Evolutionary conservation across 2,888 invertebrate genomes (phyloP).

Genomic region (Ophion slaviceki): DNA sequence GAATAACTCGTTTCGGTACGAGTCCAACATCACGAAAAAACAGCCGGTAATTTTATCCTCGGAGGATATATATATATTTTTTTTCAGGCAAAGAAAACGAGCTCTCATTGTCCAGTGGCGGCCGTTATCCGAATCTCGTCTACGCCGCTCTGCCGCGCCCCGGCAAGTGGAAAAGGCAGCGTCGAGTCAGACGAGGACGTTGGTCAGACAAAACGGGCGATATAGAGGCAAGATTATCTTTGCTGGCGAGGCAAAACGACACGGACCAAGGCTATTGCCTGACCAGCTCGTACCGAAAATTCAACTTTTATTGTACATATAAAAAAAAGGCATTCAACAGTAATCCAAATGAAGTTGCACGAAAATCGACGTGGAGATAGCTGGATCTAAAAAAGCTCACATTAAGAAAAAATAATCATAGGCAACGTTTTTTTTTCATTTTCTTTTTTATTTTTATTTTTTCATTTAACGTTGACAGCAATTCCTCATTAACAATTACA

Average conservation of each 20-base stretch:
- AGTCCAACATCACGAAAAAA: neutral
- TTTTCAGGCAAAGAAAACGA: neutral
- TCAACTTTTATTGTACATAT: neutral
- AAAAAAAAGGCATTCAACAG: neutral
- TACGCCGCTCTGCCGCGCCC: slow-evolving; percentile 23
- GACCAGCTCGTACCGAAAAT: neutral
- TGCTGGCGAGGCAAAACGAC: slow-evolving; percentile 2
- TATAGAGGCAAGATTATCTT: slow-evolving; percentile 30
- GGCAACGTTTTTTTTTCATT: neutral
- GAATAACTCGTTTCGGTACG: no score
- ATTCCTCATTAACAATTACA: slow-evolving; percentile 1
- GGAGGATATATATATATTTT: neutral
- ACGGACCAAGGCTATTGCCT: neutral
- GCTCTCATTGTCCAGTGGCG: neutral
- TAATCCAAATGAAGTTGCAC: neutral
- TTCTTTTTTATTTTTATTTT: neutral
- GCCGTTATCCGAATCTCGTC: slow-evolving; percentile 14
- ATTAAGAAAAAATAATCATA: neutral
- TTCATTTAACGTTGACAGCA: neutral
- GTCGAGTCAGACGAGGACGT: slow-evolving; percentile 46
- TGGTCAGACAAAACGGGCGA: slow-evolving; percentile 7
- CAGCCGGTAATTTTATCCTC: neutral
- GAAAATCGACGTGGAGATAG: neutral
- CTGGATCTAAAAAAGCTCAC: neutral
- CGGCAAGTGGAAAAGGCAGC: slow-evolving; percentile 51